Evolutionary conservation across 2,888 invertebrate genomes (phyloP).

Genomic region (Sphaeridia pumilis): DNA sequence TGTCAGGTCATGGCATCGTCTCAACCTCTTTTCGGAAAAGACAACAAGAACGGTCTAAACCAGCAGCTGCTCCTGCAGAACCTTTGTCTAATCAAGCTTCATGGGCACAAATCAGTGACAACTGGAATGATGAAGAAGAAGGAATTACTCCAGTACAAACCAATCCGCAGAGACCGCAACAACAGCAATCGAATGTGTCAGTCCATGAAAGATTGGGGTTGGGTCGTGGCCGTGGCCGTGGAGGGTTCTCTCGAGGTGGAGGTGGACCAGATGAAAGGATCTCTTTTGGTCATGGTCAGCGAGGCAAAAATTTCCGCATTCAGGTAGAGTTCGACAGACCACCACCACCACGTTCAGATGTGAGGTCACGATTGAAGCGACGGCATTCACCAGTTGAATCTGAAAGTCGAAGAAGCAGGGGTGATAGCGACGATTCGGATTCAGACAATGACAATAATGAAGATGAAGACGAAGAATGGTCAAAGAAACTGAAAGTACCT

Average conservation of each 20-base stretch:
- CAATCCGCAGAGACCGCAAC: not conserved
- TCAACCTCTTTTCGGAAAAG: constrained; percentile 5
- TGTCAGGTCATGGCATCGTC: constrained; percentile 1
- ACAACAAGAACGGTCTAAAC: not conserved
- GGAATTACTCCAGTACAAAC: constrained; percentile 7
- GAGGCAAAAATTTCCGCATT: constrained; percentile 7
- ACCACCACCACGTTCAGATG: no score
- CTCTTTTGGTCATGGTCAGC: no score
- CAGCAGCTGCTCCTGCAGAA: not conserved
- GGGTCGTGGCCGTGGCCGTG: not conserved
- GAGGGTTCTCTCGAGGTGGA: no score
- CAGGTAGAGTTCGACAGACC: constrained; percentile 10
- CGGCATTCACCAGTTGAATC: not conserved
- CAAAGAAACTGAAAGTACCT: constrained; percentile 48
- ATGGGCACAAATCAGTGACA: constrained; percentile 58
- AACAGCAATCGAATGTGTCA: not conserved
- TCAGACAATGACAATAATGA: constrained; percentile 11
- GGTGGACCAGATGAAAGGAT: no score
- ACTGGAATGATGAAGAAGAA: constrained; percentile 45
- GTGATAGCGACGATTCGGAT: not conserved
- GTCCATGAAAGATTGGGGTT: not conserved
- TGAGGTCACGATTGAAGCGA: constrained; percentile 3
- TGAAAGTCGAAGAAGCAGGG: not conserved
- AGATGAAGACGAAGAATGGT: constrained; percentile 17
- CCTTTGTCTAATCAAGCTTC: constrained; percentile 46